Conservation (phyloP, 2,888 invertebrate genomes). For the Drosophila phalerata region DNA sequence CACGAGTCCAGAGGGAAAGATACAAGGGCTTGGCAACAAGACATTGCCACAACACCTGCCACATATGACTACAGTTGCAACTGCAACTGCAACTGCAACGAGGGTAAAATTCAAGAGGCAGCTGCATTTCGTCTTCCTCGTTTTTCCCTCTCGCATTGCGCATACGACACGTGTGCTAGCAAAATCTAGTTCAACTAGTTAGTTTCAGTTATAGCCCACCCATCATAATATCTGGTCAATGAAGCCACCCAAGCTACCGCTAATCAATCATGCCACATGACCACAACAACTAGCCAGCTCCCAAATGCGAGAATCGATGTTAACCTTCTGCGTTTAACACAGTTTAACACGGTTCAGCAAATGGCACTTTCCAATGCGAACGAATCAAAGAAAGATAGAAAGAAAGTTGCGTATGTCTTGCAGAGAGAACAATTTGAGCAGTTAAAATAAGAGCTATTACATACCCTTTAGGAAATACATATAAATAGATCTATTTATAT, state of each 20-base stretch:
- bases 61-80: constrained; percentile 8
- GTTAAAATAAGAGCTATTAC: background rate
- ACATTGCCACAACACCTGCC: constrained; percentile 72
- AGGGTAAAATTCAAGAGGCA: constrained; percentile 27
- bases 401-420: constrained; percentile 44
- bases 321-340: constrained; percentile 62
- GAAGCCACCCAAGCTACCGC: constrained; percentile 42
- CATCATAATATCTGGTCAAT: constrained; percentile 26
- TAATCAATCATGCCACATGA: constrained; percentile 51
- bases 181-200: constrained; percentile 26
- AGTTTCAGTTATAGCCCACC: constrained; percentile 9
- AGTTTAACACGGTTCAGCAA: constrained; percentile 76
- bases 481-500: background rate
- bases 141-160: constrained; percentile 13
- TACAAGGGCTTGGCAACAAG: constrained; percentile 23
- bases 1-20: constrained; percentile 41
- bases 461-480: background rate
- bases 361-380: constrained; percentile 64
- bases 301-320: constrained; percentile 16
- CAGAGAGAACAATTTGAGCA: background rate
- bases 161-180: constrained; percentile 39
- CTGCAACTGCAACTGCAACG: constrained; percentile 18
- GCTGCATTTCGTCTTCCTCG: constrained; percentile 27
- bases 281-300: constrained; percentile 14
- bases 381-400: constrained; percentile 14